Percentiles rank a stretch among this genome's conserved stretches.
Evolutionary conservation across 2,113 vertebrate genomes (phyloP).

Genomic region (Notechis scutatus): DNA sequence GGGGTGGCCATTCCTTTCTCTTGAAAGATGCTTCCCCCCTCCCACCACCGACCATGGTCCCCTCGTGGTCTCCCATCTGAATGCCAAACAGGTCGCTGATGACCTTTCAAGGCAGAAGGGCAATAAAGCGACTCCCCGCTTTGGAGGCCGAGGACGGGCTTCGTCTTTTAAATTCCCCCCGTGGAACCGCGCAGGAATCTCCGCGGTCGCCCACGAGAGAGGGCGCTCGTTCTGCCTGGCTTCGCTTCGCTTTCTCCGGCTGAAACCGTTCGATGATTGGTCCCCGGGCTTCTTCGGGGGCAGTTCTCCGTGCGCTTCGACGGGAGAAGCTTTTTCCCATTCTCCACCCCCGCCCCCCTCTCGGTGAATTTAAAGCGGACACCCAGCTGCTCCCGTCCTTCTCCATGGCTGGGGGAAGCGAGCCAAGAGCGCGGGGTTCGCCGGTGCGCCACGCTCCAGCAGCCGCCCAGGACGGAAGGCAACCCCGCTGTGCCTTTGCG

Average conservation of each 20-base stretch:
- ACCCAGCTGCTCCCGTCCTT: conserved; percentile 1
- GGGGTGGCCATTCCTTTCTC: neutral
- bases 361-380: neutral
- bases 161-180: neutral
- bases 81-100: neutral
- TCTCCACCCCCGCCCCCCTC: too few species aligned
- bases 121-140: neutral
- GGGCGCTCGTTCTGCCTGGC: neutral
- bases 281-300: neutral
- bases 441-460: neutral
- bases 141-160: neutral
- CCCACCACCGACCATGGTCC: neutral
- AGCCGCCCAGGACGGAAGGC: neutral
- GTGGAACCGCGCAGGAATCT: neutral
- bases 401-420: conserved; percentile 3
- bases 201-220: neutral
- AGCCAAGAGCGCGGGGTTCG: neutral
- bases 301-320: neutral
- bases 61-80: neutral
- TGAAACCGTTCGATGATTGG: neutral
- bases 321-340: neutral
- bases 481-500: neutral
- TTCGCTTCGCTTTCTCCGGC: neutral
- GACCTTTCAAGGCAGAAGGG: neutral
- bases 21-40: neutral